Percentiles rank a stretch among this genome's conserved stretches.
These are phyloP conservation scores for Poeciliopsis infans DNA, from an alignment of 2,797 vertebrate species.

Conservation along the genomic window DNA sequence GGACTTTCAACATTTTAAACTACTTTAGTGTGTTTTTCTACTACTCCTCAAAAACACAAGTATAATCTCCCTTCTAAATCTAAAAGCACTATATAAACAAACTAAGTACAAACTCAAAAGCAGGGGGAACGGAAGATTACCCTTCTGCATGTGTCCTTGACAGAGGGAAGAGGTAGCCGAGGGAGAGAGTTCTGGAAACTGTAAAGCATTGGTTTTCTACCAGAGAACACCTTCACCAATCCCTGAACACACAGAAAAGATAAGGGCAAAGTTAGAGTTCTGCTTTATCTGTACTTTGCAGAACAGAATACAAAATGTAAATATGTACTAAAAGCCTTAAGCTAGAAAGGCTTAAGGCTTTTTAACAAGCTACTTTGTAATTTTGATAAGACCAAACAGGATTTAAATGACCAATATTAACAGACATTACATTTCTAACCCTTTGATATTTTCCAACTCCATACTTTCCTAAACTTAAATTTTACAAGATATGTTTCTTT, in stretches of 20 bases:
- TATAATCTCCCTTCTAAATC: neutral
- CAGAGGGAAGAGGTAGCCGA: constrained; percentile 87
- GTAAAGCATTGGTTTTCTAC: constrained; percentile 95
- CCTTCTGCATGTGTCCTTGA: constrained; percentile 89
- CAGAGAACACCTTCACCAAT: constrained; percentile 92
- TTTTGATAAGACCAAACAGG: neutral
- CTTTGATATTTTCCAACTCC: neutral
- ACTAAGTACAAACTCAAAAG: neutral
- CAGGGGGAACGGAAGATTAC: constrained; percentile 55
- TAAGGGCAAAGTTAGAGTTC: constrained; percentile 12
- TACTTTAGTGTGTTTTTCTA: neutral
- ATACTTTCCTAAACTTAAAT: neutral
- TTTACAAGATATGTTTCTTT: neutral
- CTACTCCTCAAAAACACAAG: neutral
- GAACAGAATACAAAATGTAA: constrained; percentile 9
- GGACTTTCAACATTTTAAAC: neutral
- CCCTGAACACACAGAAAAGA: constrained; percentile 63
- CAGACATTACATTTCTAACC: neutral
- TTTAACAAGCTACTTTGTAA: neutral
- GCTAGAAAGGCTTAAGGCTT: neutral
- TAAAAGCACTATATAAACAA: neutral
- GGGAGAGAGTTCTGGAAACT: constrained; percentile 97
- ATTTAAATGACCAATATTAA: neutral
- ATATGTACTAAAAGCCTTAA: neutral
- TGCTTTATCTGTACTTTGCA: constrained; percentile 7